Conservation (phyloP, 2,888 invertebrate genomes). For the Exephanes ischioxanthus region DNA sequence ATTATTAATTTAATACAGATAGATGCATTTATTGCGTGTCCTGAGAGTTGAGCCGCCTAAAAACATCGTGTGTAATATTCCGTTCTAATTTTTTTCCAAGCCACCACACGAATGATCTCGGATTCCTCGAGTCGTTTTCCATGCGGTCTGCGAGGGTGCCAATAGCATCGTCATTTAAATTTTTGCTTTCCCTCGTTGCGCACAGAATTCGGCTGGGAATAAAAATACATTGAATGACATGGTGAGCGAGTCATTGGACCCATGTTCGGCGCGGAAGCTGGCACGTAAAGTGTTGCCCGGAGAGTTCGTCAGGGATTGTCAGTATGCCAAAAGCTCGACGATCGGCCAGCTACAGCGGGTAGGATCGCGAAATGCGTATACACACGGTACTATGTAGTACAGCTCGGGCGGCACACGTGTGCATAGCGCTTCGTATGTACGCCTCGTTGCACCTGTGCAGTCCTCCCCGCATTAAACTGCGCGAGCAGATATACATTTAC, state of each 20-base stretch:
- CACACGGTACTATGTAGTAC: conserved; percentile 35
- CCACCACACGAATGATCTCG: too few relatives aligned
- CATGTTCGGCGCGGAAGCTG: conserved; percentile 56
- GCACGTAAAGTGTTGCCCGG: conserved; percentile 60
- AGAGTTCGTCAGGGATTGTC: conserved; percentile 58
- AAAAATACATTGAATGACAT: conserved; percentile 59
- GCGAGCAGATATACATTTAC: conserved; percentile 12
- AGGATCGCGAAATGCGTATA: conserved; percentile 57
- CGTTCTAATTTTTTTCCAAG: too few relatives aligned
- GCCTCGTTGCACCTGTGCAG: conserved; percentile 66
- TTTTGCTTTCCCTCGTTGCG: not conserved
- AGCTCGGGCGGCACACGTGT: conserved; percentile 30
- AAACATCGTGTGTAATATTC: too few relatives aligned
- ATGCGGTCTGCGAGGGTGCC: too few relatives aligned
- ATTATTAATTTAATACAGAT: too few relatives aligned
- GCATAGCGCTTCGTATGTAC: conserved; percentile 58
- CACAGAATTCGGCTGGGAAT: conserved; percentile 17
- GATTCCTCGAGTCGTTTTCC: too few relatives aligned
- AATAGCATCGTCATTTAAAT: conserved; percentile 3
- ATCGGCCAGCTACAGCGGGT: conserved; percentile 51
- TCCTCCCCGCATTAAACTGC: conserved; percentile 32
- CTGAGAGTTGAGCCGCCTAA: too few relatives aligned
- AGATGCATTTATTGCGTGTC: too few relatives aligned
- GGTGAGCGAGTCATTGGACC: conserved; percentile 49
- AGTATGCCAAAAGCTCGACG: conserved; percentile 66